phyloP scores from a whole-genome alignment of 2,797 vertebrate species.

The Ctenosaura bakeri region DNA sequence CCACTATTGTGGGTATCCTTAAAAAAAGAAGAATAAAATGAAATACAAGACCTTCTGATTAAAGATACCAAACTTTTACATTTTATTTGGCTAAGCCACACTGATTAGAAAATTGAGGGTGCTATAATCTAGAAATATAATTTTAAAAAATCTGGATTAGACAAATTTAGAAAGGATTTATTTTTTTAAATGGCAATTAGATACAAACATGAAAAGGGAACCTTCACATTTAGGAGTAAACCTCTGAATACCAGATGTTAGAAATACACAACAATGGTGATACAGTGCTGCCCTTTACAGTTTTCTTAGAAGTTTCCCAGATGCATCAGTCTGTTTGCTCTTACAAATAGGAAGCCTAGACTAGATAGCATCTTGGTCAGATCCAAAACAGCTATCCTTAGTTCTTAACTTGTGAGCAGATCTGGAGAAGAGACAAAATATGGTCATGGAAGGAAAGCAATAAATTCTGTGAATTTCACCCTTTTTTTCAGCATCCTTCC shows the following conservation, averaged over 20 bases:
- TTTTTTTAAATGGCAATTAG: background rate
- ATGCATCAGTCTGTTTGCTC: background rate
- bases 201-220: background rate
- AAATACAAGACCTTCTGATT: background rate
- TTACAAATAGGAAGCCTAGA: background rate
- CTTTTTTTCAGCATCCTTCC: background rate
- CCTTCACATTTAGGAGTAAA: background rate
- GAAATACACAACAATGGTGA: background rate
- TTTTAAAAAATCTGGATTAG: background rate
- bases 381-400: background rate
- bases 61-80: background rate
- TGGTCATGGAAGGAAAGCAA: background rate
- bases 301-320: background rate
- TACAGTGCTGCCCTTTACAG: background rate
- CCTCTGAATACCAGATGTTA: background rate
- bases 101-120: too few relatives aligned
- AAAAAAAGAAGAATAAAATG: background rate
- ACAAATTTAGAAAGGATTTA: background rate
- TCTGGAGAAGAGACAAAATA: background rate
- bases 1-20: background rate
- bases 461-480: background rate
- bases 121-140: background rate
- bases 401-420: background rate
- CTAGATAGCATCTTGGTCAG: background rate
- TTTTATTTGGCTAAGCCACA: background rate